These are phyloP conservation scores for Pseudomyrmex sp. DNA, from an alignment of 1,140 invertebrate genomes.

Conservation along the genomic window DNA sequence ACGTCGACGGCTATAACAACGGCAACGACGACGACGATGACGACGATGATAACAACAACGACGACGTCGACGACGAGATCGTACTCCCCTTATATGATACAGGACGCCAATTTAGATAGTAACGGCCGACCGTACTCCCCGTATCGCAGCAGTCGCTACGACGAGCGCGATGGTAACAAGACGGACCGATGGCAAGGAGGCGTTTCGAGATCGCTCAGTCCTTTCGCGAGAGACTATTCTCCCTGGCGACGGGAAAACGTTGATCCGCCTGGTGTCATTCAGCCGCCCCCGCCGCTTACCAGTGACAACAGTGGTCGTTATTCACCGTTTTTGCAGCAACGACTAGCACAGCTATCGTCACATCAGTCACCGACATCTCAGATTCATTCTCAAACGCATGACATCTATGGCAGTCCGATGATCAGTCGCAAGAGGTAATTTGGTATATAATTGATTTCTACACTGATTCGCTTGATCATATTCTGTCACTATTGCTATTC, in stretches of 20 bases:
- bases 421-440: slow-evolving; percentile 83
- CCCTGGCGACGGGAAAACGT: slow-evolving; percentile 84
- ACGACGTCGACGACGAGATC: slow-evolving; percentile 58
- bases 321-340: slow-evolving; percentile 78
- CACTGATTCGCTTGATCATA: too few species aligned
- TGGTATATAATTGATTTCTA: neutral
- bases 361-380: slow-evolving; percentile 74
- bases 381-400: slow-evolving; percentile 77
- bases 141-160: slow-evolving; percentile 76
- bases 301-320: slow-evolving; percentile 79
- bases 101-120: slow-evolving; percentile 67
- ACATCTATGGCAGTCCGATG: slow-evolving; percentile 83
- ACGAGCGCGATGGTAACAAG: slow-evolving; percentile 74
- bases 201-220: slow-evolving; percentile 81
- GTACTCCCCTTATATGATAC: slow-evolving; percentile 73
- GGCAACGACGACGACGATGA: slow-evolving; percentile 26
- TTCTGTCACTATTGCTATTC: too few species aligned
- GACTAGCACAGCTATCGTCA: slow-evolving; percentile 73
- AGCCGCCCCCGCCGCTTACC: slow-evolving; percentile 62
- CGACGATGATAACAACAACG: neutral
- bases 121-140: slow-evolving; percentile 74
- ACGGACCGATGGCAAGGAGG: slow-evolving; percentile 78
- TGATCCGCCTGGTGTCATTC: slow-evolving; percentile 82
- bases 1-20: neutral
- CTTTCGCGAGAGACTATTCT: slow-evolving; percentile 83